Evolutionary conservation across 2,797 vertebrate genomes (phyloP).

Genomic region (Notoglanidium macrostoma): DNA sequence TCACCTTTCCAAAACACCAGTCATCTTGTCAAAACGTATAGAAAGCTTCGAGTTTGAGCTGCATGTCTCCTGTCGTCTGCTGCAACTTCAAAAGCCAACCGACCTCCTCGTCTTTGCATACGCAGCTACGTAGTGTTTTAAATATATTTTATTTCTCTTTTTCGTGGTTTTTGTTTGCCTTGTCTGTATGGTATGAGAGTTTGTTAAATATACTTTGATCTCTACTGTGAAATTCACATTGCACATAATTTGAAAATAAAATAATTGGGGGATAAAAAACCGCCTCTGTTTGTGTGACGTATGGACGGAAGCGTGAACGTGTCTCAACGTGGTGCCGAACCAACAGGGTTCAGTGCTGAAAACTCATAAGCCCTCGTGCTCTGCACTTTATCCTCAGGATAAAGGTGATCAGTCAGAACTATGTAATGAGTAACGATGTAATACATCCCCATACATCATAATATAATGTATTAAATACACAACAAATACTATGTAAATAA

Average conservation of each 20-base stretch:
- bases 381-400: too few relatives aligned
- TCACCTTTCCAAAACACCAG: slow-evolving; percentile 65
- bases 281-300: background rate
- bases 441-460: too few relatives aligned
- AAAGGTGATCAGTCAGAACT: too few relatives aligned
- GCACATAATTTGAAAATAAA: slow-evolving; percentile 84
- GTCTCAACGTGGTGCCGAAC: too few relatives aligned
- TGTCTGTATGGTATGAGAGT: slow-evolving; percentile 69
- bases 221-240: slow-evolving; percentile 80
- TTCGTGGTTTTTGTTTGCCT: slow-evolving; percentile 11
- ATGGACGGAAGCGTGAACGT: background rate
- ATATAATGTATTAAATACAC: background rate
- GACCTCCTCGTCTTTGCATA: background rate
- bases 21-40: slow-evolving; percentile 59
- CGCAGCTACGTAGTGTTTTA: slow-evolving; percentile 36
- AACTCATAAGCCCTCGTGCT: too few relatives aligned
- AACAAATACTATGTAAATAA: background rate
- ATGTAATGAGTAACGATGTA: background rate
- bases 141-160: slow-evolving; percentile 49
- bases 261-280: slow-evolving; percentile 57
- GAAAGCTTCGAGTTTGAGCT: slow-evolving; percentile 50
- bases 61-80: slow-evolving; percentile 49
- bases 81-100: slow-evolving; percentile 53
- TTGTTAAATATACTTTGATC: slow-evolving; percentile 75
- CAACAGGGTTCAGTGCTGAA: background rate